Evolutionary conservation across 2,888 invertebrate species (phyloP).

Genomic region (Mycalesis mineus): DNA sequence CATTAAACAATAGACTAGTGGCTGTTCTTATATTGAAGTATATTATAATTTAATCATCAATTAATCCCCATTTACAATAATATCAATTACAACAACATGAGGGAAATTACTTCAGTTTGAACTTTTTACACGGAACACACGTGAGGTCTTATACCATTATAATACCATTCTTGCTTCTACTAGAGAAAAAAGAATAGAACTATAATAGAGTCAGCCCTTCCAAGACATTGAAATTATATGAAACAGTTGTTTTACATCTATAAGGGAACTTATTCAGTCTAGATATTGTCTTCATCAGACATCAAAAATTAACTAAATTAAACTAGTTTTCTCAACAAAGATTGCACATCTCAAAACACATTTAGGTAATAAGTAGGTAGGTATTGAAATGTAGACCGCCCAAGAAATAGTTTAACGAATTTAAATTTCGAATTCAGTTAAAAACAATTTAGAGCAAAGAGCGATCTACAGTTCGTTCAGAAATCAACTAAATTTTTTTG

Average conservation of each 20-base stretch:
- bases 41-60: conserved; percentile 42
- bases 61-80: conserved; percentile 61
- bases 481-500: conserved; percentile 56
- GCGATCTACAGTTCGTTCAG: too few species aligned
- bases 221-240: conserved; percentile 25
- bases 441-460: too few species aligned
- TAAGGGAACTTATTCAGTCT: conserved; percentile 70
- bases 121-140: conserved; percentile 30
- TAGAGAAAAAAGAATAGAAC: too few species aligned
- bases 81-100: conserved; percentile 35
- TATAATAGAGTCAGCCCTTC: too few species aligned
- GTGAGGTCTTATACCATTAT: conserved; percentile 25
- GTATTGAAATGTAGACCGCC: background rate
- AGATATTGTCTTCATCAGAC: conserved; percentile 71
- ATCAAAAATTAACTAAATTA: conserved; percentile 61
- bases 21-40: conserved; percentile 29
- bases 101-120: conserved; percentile 32
- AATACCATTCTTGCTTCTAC: too few species aligned
- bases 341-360: background rate
- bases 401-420: background rate
- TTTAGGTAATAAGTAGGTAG: background rate
- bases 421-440: background rate
- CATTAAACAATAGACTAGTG: background rate
- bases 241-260: conserved; percentile 42
- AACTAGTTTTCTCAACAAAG: conserved; percentile 38